Conservation (phyloP, 2,113 vertebrate species). For the Rhadina sibilatrix region DNA sequence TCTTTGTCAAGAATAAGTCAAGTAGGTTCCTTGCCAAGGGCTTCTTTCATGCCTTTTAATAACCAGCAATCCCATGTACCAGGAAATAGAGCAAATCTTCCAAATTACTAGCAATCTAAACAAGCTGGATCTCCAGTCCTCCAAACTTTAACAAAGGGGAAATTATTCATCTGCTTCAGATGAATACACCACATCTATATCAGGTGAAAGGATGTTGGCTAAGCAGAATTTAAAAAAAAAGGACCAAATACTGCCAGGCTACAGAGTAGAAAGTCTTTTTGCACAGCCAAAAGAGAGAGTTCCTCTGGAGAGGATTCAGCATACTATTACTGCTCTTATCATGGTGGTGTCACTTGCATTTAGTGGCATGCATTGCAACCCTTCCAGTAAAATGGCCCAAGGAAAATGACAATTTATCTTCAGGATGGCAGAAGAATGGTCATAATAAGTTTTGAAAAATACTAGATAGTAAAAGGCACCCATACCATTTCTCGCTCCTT, state of each 20-base stretch:
- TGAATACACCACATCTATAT: neutral
- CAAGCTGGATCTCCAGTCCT: neutral
- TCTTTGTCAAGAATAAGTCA: neutral
- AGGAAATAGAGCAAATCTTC: neutral
- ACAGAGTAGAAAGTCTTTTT: neutral
- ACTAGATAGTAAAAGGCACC: neutral
- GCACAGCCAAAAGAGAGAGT: neutral
- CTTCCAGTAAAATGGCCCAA: neutral
- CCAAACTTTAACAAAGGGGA: neutral
- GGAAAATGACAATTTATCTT: neutral
- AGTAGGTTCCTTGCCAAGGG: neutral
- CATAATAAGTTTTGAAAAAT: neutral
- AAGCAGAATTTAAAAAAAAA: neutral
- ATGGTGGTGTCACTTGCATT: neutral
- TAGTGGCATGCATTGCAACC: neutral
- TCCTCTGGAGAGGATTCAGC: neutral
- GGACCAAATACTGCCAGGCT: neutral
- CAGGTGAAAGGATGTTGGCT: neutral
- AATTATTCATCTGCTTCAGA: neutral
- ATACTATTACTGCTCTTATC: neutral
- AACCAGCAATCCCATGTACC: neutral
- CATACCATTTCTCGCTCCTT: rapidly evolving
- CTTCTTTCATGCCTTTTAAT: neutral
- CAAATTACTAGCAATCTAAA: neutral
- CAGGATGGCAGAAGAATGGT: neutral